Percentiles rank a stretch among this genome's conserved stretches.
These are phyloP conservation scores for Tipula vernalis DNA, from an alignment of 2,888 invertebrate genomes.

Conservation along the genomic window DNA sequence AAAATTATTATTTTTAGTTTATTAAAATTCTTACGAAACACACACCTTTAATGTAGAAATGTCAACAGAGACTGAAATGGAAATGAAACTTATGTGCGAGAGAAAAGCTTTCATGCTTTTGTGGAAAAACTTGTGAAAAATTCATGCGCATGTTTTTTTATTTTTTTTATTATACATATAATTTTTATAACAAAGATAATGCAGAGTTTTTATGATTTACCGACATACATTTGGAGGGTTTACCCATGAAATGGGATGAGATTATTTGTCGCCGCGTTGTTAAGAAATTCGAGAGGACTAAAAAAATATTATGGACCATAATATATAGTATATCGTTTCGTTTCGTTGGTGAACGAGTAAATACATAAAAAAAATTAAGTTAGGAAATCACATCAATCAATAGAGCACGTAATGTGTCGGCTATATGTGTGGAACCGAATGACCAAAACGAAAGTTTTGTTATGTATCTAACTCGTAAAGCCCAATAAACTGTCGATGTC, in stretches of 20 bases:
- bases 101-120: not conserved
- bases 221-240: not conserved
- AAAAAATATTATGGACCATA: not conserved
- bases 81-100: not conserved
- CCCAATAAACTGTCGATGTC: not conserved
- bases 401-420: not conserved
- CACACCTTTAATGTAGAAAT: not conserved
- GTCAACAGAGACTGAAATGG: not conserved
- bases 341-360: not conserved
- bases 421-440: not conserved
- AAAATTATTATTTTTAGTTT: not conserved
- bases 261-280: not conserved
- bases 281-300: not conserved
- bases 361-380: not conserved
- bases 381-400: not conserved
- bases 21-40: not conserved
- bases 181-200: not conserved
- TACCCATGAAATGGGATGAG: not conserved
- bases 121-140: not conserved
- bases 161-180: not conserved
- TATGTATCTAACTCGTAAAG: not conserved
- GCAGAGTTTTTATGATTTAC: not conserved
- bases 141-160: not conserved
- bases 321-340: no score
- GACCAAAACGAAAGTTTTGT: not conserved